Evolutionary conservation across 2,113 vertebrate genomes (phyloP).

Genomic region (Chaetorhynchus papuensis): DNA sequence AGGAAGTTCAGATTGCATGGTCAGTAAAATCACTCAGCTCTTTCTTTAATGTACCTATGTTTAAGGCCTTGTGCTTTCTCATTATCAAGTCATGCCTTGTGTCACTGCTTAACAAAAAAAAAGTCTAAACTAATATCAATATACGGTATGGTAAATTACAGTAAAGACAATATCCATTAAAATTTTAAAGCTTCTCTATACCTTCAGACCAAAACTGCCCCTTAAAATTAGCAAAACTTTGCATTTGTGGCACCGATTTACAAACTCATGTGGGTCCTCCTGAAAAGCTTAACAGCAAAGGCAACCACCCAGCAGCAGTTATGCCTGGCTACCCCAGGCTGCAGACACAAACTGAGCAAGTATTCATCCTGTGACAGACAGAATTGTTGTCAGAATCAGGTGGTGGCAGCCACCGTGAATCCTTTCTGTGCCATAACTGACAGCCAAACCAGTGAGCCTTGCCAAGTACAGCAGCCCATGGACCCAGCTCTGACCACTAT

Average conservation of each 20-base stretch:
- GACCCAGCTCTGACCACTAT: neutral
- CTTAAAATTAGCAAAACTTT: neutral
- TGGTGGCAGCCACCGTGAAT: neutral
- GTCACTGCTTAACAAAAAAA: neutral
- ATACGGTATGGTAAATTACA: rapidly evolving
- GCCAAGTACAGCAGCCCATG: neutral
- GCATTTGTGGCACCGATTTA: neutral
- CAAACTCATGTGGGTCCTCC: neutral
- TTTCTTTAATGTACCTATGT: neutral
- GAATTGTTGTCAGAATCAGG: neutral
- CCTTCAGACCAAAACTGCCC: neutral
- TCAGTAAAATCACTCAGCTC: neutral
- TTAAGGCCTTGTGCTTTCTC: neutral
- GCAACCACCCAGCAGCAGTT: neutral
- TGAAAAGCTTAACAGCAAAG: neutral
- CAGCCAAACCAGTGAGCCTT: neutral
- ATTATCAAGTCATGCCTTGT: neutral
- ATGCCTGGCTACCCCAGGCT: neutral
- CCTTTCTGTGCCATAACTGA: neutral
- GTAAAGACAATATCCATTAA: neutral
- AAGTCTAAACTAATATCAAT: neutral
- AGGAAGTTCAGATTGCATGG: neutral
- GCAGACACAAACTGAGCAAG: neutral
- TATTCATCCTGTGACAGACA: neutral
- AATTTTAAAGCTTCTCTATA: neutral